Base-by-base conservation (phyloP, 2,888 invertebrate species). In the Plusia festucae region DNA sequence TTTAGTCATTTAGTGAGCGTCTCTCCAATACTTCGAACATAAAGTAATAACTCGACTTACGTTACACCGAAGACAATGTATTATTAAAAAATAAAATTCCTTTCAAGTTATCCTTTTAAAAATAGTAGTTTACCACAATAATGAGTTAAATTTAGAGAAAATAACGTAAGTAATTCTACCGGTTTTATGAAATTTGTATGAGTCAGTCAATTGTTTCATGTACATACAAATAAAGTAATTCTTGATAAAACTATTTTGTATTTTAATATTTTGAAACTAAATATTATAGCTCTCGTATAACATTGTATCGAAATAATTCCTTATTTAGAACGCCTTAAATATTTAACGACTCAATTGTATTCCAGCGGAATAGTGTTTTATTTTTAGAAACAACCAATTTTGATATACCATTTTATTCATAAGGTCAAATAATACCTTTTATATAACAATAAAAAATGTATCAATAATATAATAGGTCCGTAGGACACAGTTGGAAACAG, bases 21-120 rank as follows among this genome's bases (percentile, higher is more conserved):
- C 15, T 27, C 40, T 44, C 18, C 34, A 5, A 15, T 40, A 40
- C 18, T 46, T 18, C 7, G 8, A 0, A 15, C 24, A 27, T 30
- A 4, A 46, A 11, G 15, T 5, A 13, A 34, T n/a, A 44, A 30
- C 40, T 52, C 15, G n/a, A 9, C 16, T 7, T 63, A 57, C 63
- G 58, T 57, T 58, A 63, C 53, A 13, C 20, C 1, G 18, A 13
- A 24, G 3, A 20, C 3, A 40, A 53, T 57, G 15, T 46, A 53
- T 57, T 57, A 57, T 58, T 63, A 18, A 60, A 30, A 9, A n/a
- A 53, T 30, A 40, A 57, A 63, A 56, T 16, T n/a, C 30, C n/a
- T 53, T 53, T 32, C 16, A 53, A 46, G 60, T 60, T 6, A 53
- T 24, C 34, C 32, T 22, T 30, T 44, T 53, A 46, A n/a, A 15